Base-by-base conservation (phyloP, 1,140 invertebrate species). In the Lepidotrigona ventralis region DNA sequence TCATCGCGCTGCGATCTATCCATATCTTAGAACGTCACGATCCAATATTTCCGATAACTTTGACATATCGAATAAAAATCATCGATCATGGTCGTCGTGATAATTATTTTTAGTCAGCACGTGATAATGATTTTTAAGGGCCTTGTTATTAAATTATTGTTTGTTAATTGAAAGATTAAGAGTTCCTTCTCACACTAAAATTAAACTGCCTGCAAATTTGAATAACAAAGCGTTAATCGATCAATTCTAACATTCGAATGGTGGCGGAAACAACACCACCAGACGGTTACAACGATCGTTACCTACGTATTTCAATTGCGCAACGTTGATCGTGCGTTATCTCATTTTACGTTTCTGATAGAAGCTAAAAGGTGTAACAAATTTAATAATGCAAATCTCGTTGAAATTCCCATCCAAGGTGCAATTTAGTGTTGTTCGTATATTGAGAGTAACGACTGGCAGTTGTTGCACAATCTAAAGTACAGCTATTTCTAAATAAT, bases 11-110 rank as follows among this genome's bases (percentile, higher is more conserved):
- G 46, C 46, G 64, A 54, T 66, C 79, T 39, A 69, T 39, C 64
- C 26, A 33, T 46, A 1, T 19, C 33, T 21, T 8, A 2, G 23
- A 8, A 53, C 39, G 12, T 56, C 58, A 11, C 21, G 46, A 33
- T 53, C 29, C 63, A n/a, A 4, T 8, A 46, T 58, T 79, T 51
- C 66, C 77, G 33, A 79, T 58, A 60, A 70, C 33, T 70, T 23
- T 21, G 26, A 46, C 6, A 9, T 53, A 29, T 26, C 14, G 33
- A n/a, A 75, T 39, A 53, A 77, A 75, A 60, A 77, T 76, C n/a
- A 2, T 19, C 58, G 2, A 39, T 12, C n/a, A 21, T 17, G 14
- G 6, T 53, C 46, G 17, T 46, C 5, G 15, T 23, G 29, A 60
- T 29, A 66, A 66, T 23, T 4, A 33, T 66, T 33, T 54, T 77